Conservation (phyloP, 2,888 invertebrate genomes). For the Alloscopus bannaensis region DNA sequence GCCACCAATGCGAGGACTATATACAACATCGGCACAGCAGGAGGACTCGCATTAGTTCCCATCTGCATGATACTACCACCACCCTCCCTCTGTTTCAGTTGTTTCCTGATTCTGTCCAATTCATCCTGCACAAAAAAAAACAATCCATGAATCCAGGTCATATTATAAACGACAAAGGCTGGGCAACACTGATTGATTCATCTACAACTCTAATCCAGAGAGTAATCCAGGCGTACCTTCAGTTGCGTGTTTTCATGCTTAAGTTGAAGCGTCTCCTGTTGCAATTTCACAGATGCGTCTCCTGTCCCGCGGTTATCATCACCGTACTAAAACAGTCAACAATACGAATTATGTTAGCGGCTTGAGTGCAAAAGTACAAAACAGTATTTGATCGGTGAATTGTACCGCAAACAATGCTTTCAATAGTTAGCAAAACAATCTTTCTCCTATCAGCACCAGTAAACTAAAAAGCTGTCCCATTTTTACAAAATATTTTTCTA, state of each 20-base stretch:
- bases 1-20: constrained; percentile 82
- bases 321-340: constrained; percentile 46
- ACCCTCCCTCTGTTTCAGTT: constrained; percentile 74
- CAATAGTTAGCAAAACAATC: too few species aligned
- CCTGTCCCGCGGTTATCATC: constrained; percentile 61
- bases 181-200: too few species aligned
- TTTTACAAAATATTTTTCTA: too few species aligned
- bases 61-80: constrained; percentile 63
- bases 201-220: too few species aligned
- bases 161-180: too few species aligned
- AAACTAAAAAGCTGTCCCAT: too few species aligned
- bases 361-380: too few species aligned
- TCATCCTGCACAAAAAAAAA: constrained; percentile 66
- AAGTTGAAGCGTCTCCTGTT: constrained; percentile 61
- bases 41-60: constrained; percentile 79
- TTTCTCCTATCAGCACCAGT: too few species aligned
- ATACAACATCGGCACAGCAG: constrained; percentile 81
- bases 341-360: too few species aligned
- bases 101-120: constrained; percentile 66
- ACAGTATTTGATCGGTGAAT: too few species aligned
- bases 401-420: too few species aligned
- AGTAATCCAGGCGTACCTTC: constrained; percentile 81
- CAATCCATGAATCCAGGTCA: too few species aligned
- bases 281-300: constrained; percentile 44
- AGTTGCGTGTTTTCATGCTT: constrained; percentile 88